phyloP scores from a whole-genome alignment of 2,113 vertebrate species.

The Hypanus sabinus region DNA sequence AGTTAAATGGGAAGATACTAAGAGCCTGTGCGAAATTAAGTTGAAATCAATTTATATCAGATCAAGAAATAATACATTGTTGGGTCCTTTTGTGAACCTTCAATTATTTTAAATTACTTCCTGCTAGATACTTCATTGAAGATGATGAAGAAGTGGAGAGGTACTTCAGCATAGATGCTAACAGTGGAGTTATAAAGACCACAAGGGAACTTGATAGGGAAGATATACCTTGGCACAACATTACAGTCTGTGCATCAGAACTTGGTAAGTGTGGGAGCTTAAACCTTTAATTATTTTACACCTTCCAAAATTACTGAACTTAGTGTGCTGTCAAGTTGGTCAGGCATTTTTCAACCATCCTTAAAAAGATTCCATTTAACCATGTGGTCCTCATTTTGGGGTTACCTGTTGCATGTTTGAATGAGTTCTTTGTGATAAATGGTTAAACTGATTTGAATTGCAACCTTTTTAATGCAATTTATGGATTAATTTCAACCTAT shows the following conservation, averaged over 20 bases:
- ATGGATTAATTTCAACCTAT: background rate
- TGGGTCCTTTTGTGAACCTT: slow-evolving; percentile 19
- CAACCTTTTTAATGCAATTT: background rate
- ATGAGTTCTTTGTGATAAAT: background rate
- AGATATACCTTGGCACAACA: slow-evolving; percentile 80
- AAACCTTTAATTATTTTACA: background rate
- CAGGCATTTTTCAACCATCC: background rate
- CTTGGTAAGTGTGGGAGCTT: slow-evolving; percentile 65
- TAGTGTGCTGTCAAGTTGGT: background rate
- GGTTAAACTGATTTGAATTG: background rate
- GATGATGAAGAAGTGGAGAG: slow-evolving; percentile 60
- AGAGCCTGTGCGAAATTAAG: background rate
- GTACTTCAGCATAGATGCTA: slow-evolving; percentile 77
- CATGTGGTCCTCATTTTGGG: background rate
- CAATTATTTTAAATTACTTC: background rate
- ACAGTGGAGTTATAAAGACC: slow-evolving; percentile 77
- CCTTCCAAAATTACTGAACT: background rate
- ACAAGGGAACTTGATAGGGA: slow-evolving; percentile 80
- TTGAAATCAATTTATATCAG: slow-evolving; percentile 24
- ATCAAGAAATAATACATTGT: background rate
- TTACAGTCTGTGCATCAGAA: slow-evolving; percentile 86
- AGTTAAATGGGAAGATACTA: background rate
- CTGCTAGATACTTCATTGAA: slow-evolving; percentile 76
- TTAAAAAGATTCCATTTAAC: background rate
- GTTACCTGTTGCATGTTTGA: background rate